These are phyloP conservation scores for Darevskia mixta DNA, from an alignment of 2,797 vertebrate species.

Conservation along the genomic window DNA sequence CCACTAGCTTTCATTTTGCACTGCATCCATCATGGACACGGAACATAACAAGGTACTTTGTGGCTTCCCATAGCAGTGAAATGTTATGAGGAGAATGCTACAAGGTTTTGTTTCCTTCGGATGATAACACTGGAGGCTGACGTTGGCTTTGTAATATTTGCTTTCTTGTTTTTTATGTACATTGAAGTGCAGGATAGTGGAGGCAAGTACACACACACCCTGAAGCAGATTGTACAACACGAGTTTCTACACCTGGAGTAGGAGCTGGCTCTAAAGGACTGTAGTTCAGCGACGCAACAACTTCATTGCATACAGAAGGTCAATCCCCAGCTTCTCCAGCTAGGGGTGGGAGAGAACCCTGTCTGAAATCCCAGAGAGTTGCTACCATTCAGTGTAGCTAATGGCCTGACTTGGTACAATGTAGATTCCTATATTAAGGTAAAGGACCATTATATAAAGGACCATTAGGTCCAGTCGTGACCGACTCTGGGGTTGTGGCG, in stretches of 20 bases:
- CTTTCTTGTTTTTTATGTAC: neutral
- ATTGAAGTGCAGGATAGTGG: neutral
- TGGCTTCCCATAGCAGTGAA: neutral
- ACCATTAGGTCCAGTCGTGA: too few species aligned
- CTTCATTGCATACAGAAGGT: neutral
- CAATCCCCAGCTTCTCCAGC: neutral
- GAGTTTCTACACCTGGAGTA: neutral
- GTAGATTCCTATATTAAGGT: neutral
- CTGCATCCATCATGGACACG: constrained; percentile 18
- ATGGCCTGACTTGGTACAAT: neutral
- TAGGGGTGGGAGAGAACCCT: neutral
- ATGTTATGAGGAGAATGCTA: neutral
- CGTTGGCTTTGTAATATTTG: neutral
- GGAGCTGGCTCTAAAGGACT: neutral
- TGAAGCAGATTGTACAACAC: neutral
- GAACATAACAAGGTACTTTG: neutral
- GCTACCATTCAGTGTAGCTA: neutral
- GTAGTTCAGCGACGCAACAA: neutral
- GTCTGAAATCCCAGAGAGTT: neutral
- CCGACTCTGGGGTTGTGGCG: too few species aligned
- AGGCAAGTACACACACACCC: neutral
- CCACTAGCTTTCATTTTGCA: constrained; percentile 20
- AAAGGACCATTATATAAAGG: too few species aligned
- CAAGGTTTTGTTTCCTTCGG: neutral
- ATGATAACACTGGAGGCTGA: neutral